A percentile compares a stretch with the other conserved stretches of the same genome.
phyloP scores from a whole-genome alignment of 2,888 invertebrate genomes.

The Zygaena filipendulae region DNA sequence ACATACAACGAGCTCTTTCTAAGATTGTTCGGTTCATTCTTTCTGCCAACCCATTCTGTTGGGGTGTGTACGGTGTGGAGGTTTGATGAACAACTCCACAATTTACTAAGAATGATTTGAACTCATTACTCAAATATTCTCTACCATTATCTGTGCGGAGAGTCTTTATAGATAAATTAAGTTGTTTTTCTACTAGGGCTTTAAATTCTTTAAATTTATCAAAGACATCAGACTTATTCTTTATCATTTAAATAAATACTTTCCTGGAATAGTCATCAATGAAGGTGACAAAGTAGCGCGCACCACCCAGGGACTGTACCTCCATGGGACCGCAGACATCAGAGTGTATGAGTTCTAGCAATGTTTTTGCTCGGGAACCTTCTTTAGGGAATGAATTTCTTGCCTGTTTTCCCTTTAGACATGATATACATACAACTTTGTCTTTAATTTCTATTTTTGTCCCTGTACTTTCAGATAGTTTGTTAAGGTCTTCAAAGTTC shows the following conservation, averaged over 20 bases:
- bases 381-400: constrained; percentile 9
- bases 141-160: constrained; percentile 16
- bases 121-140: constrained; percentile 12
- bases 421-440: constrained; percentile 7
- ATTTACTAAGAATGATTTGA: no score
- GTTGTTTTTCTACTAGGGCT: constrained; percentile 18
- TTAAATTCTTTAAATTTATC: constrained; percentile 10
- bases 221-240: constrained; percentile 5
- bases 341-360: constrained; percentile 12
- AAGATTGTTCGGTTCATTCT: constrained; percentile 6
- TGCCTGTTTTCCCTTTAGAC: constrained; percentile 15
- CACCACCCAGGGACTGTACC: constrained; percentile 10
- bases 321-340: constrained; percentile 17
- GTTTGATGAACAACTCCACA: constrained; percentile 11
- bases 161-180: constrained; percentile 10
- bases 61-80: constrained; percentile 13
- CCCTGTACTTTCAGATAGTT: constrained; percentile 7
- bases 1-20: constrained; percentile 3
- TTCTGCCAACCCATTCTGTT: no score
- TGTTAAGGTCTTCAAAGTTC: constrained; percentile 10
- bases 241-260: constrained; percentile 10
- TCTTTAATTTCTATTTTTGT: constrained; percentile 5
- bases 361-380: constrained; percentile 6
- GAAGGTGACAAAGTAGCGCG: constrained; percentile 14
- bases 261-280: constrained; percentile 15